Conservation (phyloP, 1,140 invertebrate genomes). For the Harpegnathos saltator region DNA sequence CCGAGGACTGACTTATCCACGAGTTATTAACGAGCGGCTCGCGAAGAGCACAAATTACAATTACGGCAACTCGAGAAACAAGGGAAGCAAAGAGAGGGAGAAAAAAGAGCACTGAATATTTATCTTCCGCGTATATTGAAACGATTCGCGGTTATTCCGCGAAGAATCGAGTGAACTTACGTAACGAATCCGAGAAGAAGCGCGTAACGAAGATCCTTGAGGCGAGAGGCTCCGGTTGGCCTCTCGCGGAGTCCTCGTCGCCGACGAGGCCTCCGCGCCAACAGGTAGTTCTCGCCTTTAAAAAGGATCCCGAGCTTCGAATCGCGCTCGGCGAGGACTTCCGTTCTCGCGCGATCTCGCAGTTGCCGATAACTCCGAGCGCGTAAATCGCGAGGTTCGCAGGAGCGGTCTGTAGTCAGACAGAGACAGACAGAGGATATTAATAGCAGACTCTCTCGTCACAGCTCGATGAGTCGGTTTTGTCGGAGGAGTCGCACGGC, state of each 20-base stretch:
- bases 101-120: not conserved
- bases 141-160: conserved; percentile 24
- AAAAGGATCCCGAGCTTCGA: conserved; percentile 35
- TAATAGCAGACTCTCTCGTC: conserved; percentile 72
- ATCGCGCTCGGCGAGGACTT: not conserved
- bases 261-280: conserved; percentile 56
- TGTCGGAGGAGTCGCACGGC: too few species aligned
- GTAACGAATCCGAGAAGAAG: conserved; percentile 52
- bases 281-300: conserved; percentile 47
- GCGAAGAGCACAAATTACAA: not conserved
- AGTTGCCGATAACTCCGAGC: conserved; percentile 4
- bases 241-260: conserved; percentile 23
- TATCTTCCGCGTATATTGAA: not conserved
- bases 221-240: conserved; percentile 37
- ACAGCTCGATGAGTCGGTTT: conserved; percentile 74
- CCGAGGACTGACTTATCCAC: not conserved
- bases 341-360: conserved; percentile 56
- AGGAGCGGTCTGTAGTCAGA: conserved; percentile 2
- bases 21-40: not conserved
- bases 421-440: conserved; percentile 6
- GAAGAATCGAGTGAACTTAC: not conserved
- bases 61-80: not conserved
- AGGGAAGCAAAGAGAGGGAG: not conserved
- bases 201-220: conserved; percentile 49
- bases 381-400: conserved; percentile 26